Percentiles rank a stretch among this genome's conserved stretches.
phyloP scores from a whole-genome alignment of 2,113 vertebrate species.

The Euleptes europaea region DNA sequence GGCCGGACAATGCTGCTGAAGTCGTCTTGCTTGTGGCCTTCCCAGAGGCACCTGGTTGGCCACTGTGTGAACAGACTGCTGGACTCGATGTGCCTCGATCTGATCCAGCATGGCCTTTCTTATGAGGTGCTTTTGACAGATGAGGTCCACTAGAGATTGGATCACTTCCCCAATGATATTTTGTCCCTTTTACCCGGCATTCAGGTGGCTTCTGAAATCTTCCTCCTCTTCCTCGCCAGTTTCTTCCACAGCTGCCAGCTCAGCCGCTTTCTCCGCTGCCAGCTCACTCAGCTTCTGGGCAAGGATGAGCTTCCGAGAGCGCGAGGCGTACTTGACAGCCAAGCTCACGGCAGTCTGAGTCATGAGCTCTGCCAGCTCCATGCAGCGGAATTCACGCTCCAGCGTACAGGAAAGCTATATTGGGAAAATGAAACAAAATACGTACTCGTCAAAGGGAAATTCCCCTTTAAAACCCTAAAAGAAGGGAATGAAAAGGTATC shows the following conservation, averaged over 20 bases:
- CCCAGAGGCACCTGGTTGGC: no score
- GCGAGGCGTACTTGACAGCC: conserved; percentile 93
- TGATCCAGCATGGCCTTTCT: no score
- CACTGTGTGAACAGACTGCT: no score
- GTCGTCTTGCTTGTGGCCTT: no score
- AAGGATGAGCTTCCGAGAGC: conserved; percentile 84
- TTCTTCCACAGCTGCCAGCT: conserved; percentile 62
- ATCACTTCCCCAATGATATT: neutral
- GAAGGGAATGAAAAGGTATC: neutral
- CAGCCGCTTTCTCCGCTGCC: conserved; percentile 83
- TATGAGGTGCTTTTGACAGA: neutral
- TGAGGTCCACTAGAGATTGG: neutral
- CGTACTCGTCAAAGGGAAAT: neutral
- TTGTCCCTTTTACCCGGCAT: conserved; percentile 73
- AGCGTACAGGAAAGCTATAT: conserved; percentile 91
- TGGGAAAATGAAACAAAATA: conserved; percentile 11
- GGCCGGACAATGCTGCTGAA: no score
- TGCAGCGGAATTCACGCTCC: conserved; percentile 91
- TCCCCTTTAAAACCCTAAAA: no score
- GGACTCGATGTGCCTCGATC: no score
- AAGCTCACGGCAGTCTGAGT: conserved; percentile 85
- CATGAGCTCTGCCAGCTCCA: conserved; percentile 94
- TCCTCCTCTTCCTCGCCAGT: conserved; percentile 64
- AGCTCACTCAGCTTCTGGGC: conserved; percentile 90
- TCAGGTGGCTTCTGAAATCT: conserved; percentile 62